A percentile compares a stretch with the other conserved stretches of the same genome.
Conservation (phyloP, 2,113 vertebrate species). For the Jacana jacana region DNA sequence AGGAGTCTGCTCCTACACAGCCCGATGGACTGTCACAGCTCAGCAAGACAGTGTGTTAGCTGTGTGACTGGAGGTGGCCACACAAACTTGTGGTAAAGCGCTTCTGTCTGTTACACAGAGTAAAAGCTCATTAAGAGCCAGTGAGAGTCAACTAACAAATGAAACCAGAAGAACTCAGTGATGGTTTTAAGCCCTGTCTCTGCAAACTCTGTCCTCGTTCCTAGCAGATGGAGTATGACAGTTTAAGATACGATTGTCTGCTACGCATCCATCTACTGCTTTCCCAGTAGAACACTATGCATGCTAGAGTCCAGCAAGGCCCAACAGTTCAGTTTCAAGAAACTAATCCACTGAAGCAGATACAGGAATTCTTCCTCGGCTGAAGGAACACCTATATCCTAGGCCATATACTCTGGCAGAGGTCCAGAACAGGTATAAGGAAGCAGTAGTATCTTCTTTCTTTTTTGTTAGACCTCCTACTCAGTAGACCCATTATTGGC, state of each 20-base stretch:
- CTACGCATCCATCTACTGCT: rapidly evolving
- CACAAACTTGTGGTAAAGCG: background rate
- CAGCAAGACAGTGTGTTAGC: rapidly evolving
- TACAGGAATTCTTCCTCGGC: background rate
- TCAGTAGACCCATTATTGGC: background rate
- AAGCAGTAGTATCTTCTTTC: background rate
- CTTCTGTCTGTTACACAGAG: background rate
- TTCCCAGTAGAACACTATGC: background rate
- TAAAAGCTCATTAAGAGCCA: background rate
- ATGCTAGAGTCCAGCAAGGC: background rate
- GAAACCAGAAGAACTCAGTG: background rate
- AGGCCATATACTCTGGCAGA: background rate
- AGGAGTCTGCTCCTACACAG: background rate
- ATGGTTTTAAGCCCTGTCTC: background rate
- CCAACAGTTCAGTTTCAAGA: background rate
- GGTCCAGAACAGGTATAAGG: background rate
- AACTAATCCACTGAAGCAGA: background rate
- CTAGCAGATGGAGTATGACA: background rate
- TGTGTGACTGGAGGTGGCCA: background rate
- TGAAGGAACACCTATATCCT: background rate
- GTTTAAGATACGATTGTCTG: background rate
- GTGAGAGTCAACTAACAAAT: background rate
- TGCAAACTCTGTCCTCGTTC: background rate
- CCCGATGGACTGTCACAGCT: rapidly evolving
- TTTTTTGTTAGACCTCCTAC: background rate